Conservation (phyloP, 2,797 vertebrate genomes). For the Odontamblyopus lacepedii region DNA sequence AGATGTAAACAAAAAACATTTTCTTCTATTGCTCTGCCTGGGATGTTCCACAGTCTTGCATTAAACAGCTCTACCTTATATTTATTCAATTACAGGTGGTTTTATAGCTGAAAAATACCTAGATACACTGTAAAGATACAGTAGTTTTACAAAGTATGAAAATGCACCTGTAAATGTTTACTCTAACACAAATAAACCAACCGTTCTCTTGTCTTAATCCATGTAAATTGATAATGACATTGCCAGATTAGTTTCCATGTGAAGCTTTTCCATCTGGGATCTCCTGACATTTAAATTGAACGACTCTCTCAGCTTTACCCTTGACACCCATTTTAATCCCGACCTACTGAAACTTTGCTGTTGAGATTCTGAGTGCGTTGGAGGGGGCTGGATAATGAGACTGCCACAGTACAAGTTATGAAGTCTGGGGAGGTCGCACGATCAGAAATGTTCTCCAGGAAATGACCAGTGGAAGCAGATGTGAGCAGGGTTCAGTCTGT, state of each 20-base stretch:
- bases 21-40: too few species aligned
- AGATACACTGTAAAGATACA: too few species aligned
- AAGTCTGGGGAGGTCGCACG: background rate
- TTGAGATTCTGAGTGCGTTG: slow-evolving; percentile 3
- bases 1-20: too few species aligned
- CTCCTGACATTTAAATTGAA: slow-evolving; percentile 5
- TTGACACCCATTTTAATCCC: background rate
- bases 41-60: too few species aligned
- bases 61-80: too few species aligned
- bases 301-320: background rate
- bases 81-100: too few species aligned
- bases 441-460: background rate
- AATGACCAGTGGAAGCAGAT: slow-evolving; percentile 2
- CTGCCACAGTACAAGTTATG: slow-evolving; percentile 9
- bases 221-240: background rate
- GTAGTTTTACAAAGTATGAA: background rate
- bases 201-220: background rate
- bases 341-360: slow-evolving; percentile 1
- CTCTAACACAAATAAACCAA: background rate
- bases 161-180: background rate
- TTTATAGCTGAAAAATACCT: too few species aligned
- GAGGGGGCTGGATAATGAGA: background rate
- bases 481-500: background rate
- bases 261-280: background rate
- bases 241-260: background rate